Conservation (phyloP, 1,140 invertebrate species). For the Cotesia vestalis region DNA sequence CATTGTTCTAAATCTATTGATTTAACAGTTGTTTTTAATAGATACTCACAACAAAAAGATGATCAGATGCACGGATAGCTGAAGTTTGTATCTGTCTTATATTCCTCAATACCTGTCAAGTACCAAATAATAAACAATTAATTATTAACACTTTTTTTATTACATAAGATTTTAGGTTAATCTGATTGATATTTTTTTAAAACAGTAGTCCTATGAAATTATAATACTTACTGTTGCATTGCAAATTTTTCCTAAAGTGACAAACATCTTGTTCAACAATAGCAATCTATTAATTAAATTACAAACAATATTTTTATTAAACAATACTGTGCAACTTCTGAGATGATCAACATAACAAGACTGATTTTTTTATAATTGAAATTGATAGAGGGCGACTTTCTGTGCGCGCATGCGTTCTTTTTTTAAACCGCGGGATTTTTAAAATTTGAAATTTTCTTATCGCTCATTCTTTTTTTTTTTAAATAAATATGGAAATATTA, state of each 20-base stretch:
- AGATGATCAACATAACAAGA: too few relatives aligned
- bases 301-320: too few relatives aligned
- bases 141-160: not conserved
- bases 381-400: too few relatives aligned
- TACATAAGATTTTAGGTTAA: slow-evolving; percentile 28
- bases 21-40: not conserved
- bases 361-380: too few relatives aligned
- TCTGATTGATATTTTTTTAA: not conserved
- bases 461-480: too few relatives aligned
- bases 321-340: too few relatives aligned
- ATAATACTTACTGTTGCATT: slow-evolving; percentile 21
- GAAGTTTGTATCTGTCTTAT: slow-evolving; percentile 55
- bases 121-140: slow-evolving; percentile 33
- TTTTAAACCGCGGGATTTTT: too few relatives aligned
- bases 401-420: too few relatives aligned
- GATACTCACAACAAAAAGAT: slow-evolving; percentile 55
- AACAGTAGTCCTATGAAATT: not conserved
- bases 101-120: slow-evolving; percentile 48
- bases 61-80: slow-evolving; percentile 47
- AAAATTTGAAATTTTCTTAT: too few relatives aligned
- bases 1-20: not conserved
- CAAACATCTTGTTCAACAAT: slow-evolving; percentile 12
- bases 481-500: too few relatives aligned
- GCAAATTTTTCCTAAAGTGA: slow-evolving; percentile 25
- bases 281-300: too few relatives aligned